phyloP scores from a whole-genome alignment of 2,113 vertebrate species.

The Epinephelus fuscoguttatus region DNA sequence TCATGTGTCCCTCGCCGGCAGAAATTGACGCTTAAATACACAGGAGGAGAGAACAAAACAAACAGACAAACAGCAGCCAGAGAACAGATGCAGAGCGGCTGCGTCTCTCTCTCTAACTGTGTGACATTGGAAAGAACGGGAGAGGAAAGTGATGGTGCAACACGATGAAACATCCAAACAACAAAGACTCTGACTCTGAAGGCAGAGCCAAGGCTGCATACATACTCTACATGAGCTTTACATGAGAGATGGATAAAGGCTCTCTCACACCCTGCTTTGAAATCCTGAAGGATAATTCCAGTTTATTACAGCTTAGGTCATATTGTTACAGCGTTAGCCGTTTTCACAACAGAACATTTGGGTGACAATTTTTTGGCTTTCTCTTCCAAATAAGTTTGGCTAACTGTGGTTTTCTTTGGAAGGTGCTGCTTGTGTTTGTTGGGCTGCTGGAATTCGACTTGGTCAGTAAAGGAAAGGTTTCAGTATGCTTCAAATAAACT shows the following conservation, averaged over 20 bases:
- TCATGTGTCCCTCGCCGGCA: constrained; percentile 61
- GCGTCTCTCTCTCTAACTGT: constrained; percentile 6
- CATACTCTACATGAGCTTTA: constrained; percentile 2
- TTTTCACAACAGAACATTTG: not conserved
- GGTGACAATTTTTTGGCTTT: not conserved
- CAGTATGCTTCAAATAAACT: not conserved
- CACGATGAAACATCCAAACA: constrained; percentile 44
- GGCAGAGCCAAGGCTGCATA: not conserved
- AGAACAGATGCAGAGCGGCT: constrained; percentile 63
- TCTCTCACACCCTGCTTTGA: not conserved
- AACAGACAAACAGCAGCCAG: constrained; percentile 62
- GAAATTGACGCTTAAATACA: constrained; percentile 63
- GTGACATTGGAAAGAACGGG: constrained; percentile 41
- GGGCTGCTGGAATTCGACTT: not conserved
- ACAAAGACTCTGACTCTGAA: constrained; percentile 15
- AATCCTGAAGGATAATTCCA: not conserved
- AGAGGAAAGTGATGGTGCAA: constrained; percentile 59
- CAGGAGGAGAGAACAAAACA: constrained; percentile 61
- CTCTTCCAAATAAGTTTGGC: not conserved
- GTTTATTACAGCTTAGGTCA: not conserved
- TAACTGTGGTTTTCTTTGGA: not conserved
- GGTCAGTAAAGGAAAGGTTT: not conserved
- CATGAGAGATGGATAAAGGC: not conserved
- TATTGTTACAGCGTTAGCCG: not conserved
- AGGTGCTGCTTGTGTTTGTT: not conserved